phyloP scores from a whole-genome alignment of 2,888 invertebrate species.

The Aproaerema taeniolella region DNA sequence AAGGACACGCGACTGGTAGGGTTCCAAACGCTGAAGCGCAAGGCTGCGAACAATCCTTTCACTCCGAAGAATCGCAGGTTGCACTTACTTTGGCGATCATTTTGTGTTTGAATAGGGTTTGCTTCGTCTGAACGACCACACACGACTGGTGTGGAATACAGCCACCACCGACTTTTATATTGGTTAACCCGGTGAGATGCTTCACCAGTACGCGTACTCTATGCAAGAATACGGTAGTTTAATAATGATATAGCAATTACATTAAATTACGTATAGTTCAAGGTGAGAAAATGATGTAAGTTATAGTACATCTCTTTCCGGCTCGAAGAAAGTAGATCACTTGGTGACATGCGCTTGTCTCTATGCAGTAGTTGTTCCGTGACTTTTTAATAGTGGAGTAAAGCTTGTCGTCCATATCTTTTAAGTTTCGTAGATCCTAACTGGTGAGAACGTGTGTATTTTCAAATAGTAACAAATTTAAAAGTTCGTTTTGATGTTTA shows the following conservation, averaged over 20 bases:
- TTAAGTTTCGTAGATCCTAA: no score
- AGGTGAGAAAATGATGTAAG: slow-evolving; percentile 54
- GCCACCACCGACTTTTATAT: slow-evolving; percentile 67
- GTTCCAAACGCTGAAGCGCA: slow-evolving; percentile 14
- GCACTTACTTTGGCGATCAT: slow-evolving; percentile 75
- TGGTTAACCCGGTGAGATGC: slow-evolving; percentile 61
- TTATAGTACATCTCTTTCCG: no score
- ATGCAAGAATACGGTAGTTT: slow-evolving; percentile 73
- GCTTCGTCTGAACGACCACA: slow-evolving; percentile 69
- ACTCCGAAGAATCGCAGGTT: slow-evolving; percentile 36
- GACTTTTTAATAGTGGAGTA: no score
- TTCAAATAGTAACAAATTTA: no score
- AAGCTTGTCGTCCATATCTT: no score
- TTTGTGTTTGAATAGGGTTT: slow-evolving; percentile 64
- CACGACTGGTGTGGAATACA: slow-evolving; percentile 66
- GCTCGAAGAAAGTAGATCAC: slow-evolving; percentile 28
- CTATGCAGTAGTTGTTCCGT: no score
- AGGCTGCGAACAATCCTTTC: slow-evolving; percentile 43
- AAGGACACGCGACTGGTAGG: no score
- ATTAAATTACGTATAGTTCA: slow-evolving; percentile 69
- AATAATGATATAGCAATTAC: slow-evolving; percentile 71
- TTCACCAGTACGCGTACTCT: slow-evolving; percentile 36
- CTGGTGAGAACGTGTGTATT: no score
- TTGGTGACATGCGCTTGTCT: slow-evolving; percentile 2
- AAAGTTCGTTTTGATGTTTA: no score